These are phyloP conservation scores for Apodemia duryi DNA, from an alignment of 2,888 invertebrate genomes.

Conservation along the genomic window DNA sequence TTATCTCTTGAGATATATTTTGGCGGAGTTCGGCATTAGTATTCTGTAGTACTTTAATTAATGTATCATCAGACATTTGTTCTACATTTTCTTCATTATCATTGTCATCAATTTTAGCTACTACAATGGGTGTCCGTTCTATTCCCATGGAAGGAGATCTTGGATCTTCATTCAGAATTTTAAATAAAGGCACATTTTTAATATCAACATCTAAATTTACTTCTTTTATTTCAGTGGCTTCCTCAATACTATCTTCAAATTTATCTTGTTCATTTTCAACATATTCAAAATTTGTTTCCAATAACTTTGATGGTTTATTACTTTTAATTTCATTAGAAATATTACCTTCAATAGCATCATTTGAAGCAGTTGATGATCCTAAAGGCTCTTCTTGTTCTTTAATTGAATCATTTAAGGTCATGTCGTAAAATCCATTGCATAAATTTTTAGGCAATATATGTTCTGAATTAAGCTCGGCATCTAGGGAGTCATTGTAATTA, in stretches of 20 bases:
- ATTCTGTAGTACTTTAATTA: constrained; percentile 63
- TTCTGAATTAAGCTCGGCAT: constrained; percentile 47
- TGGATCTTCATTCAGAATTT: constrained; percentile 62
- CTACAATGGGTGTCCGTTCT: constrained; percentile 70
- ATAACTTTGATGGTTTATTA: constrained; percentile 61
- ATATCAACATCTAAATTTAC: constrained; percentile 22
- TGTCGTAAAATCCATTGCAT: constrained; percentile 56
- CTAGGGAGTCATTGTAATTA: constrained; percentile 45
- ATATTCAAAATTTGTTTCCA: constrained; percentile 82
- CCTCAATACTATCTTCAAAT: constrained; percentile 41
- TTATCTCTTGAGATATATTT: constrained; percentile 43
- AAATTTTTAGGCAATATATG: constrained; percentile 61
- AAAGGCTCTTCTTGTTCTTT: constrained; percentile 57
- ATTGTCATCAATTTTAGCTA: constrained; percentile 47
- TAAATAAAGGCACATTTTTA: constrained; percentile 43
- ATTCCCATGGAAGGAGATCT: constrained; percentile 70
- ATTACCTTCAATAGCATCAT: constrained; percentile 59
- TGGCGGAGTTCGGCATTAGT: constrained; percentile 56
- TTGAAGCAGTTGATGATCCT: constrained; percentile 63
- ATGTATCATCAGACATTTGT: constrained; percentile 69
- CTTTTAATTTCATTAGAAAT: constrained; percentile 41
- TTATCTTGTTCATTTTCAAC: constrained; percentile 55
- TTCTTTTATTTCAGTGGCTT: constrained; percentile 3
- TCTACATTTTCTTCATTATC: constrained; percentile 55
- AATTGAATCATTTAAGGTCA: constrained; percentile 56